Conservation (phyloP, 2,888 invertebrate species). For the Andrena trimmerana region DNA sequence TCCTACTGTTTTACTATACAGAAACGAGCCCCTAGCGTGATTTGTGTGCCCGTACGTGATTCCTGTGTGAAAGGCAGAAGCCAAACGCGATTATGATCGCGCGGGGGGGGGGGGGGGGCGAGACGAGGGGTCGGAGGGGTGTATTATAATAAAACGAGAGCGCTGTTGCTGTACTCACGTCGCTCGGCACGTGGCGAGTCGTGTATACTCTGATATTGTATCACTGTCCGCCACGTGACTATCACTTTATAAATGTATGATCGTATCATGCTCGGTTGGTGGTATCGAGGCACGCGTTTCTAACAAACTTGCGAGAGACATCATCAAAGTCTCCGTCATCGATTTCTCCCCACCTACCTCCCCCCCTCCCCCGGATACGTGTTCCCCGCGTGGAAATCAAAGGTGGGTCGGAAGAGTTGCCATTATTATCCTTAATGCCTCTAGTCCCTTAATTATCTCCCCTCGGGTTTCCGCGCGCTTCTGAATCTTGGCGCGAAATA, state of each 20-base stretch:
- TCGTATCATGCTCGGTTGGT: conserved; percentile 68
- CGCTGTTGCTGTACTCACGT: conserved; percentile 73
- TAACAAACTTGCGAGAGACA: not conserved
- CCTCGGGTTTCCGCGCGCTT: no score
- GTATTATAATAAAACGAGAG: conserved; percentile 77
- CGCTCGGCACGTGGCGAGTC: conserved; percentile 80
- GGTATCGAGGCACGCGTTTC: conserved; percentile 25
- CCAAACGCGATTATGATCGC: conserved; percentile 81
- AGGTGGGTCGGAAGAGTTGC: no score
- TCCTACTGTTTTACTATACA: conserved; percentile 2
- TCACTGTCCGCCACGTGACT: conserved; percentile 81
- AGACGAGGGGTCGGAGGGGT: conserved; percentile 66
- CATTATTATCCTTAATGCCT: no score
- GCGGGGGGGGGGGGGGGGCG: conserved; percentile 50
- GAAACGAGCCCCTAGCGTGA: conserved; percentile 35
- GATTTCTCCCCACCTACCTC: not conserved
- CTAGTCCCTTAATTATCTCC: no score
- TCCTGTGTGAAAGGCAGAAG: conserved; percentile 77
- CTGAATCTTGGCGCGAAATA: no score
- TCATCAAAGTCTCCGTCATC: no score
- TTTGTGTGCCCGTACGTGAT: conserved; percentile 68
- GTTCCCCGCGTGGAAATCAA: no score
- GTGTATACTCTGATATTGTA: conserved; percentile 78
- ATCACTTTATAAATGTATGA: conserved; percentile 80
- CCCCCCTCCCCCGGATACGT: not conserved